Conservation (phyloP, 2,888 invertebrate species). For the Panopea generosa region DNA sequence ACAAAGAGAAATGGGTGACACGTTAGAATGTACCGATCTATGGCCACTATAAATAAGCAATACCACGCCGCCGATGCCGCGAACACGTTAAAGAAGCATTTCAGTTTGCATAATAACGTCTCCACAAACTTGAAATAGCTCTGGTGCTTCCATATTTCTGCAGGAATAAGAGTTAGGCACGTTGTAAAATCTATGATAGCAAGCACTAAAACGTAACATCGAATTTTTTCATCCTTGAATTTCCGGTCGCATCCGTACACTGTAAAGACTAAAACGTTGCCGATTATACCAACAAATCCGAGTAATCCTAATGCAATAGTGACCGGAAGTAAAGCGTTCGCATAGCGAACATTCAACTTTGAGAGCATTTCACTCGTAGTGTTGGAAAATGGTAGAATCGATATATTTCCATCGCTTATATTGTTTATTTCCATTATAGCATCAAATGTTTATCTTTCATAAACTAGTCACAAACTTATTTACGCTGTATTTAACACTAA, state of each 20-base stretch:
- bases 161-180: slow-evolving; percentile 54
- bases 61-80: slow-evolving; percentile 52
- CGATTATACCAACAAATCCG: slow-evolving; percentile 43
- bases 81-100: slow-evolving; percentile 60
- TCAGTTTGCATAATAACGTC: slow-evolving; percentile 46
- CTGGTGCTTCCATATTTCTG: slow-evolving; percentile 56
- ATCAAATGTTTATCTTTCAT: too few relatives aligned
- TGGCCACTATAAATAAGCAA: slow-evolving; percentile 48
- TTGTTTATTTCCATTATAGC: too few relatives aligned
- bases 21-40: slow-evolving; percentile 53
- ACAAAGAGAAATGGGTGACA: slow-evolving; percentile 48
- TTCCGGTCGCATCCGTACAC: slow-evolving; percentile 48
- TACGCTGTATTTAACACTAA: too few relatives aligned
- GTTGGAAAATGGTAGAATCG: too few relatives aligned
- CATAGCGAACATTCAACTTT: slow-evolving; percentile 53
- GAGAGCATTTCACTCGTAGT: too few relatives aligned
- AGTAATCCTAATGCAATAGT: slow-evolving; percentile 48
- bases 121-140: slow-evolving; percentile 56
- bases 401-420: too few relatives aligned
- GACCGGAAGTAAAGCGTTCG: slow-evolving; percentile 42
- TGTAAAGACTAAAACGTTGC: slow-evolving; percentile 50
- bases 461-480: too few relatives aligned
- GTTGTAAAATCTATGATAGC: slow-evolving; percentile 53
- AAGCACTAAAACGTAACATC: slow-evolving; percentile 46
- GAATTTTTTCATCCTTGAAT: slow-evolving; percentile 55